Base-by-base conservation (phyloP, 2,113 vertebrate species). In the Podocnemis expansa region DNA sequence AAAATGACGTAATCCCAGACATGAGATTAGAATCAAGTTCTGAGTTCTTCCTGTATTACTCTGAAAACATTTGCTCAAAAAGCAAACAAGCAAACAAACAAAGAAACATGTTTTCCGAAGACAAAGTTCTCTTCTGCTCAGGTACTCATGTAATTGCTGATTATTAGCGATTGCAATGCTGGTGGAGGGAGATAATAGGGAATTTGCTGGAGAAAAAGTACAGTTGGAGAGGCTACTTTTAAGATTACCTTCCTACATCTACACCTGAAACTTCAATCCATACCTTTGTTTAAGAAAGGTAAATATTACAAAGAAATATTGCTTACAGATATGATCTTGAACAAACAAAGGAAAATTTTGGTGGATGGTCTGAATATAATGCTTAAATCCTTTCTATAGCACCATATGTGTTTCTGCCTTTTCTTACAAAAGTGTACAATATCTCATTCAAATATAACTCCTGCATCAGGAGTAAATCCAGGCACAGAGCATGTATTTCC, bases 211-310 rank as follows among this genome's bases (percentile, higher is more conserved):
- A 11, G 89, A 84, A 79, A 75, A 94, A 84, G 16, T n/a, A 70
- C n/a, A 70, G 5, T 38, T 38, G 34, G 51, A 55, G 38, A 89
- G 88, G 52, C 24, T 45, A 25, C 24, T 75, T 75, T 75, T 27
- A 75, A 75, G 73, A 76, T 76, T 45, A 45, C 12, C 13, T 25
- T 45, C 88, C 55, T 87, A 38, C 38, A 22, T 76, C 85, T 63
- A 29, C 76, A 79, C 80, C 60, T 90, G 84, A 85, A 51, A 52
- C 22, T 58, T 80, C 80, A 85, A 14, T 54, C 24, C 27, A 14
- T 78, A 92, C 91, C 58, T 92, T n/a, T 55, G 27, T 76, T 82
- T 60, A 89, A 94, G 47, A 89, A 91, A 88, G n/a, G 67, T n/a
- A 80, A 52, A 6, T 54, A 70, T 82, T 91, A 25, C 78, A 63